phyloP scores from a whole-genome alignment of 1,140 invertebrate genomes.

The Hetaerina americana region DNA sequence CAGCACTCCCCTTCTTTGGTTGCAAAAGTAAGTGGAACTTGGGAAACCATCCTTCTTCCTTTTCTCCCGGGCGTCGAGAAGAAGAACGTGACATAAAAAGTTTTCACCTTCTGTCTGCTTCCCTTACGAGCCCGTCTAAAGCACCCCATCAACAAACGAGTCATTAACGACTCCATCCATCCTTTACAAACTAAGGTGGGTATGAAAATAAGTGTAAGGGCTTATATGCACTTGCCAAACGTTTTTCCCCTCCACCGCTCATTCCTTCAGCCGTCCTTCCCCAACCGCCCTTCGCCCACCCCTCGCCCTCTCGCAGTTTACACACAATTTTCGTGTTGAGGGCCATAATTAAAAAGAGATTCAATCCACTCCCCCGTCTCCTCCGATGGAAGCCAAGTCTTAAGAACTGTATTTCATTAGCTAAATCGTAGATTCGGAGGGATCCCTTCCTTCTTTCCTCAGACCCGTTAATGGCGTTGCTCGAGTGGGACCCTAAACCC shows the following conservation, averaged over 20 bases:
- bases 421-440: background rate
- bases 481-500: background rate
- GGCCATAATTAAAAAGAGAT: background rate
- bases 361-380: background rate
- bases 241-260: background rate
- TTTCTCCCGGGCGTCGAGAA: too few relatives aligned
- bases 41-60: too few relatives aligned
- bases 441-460: background rate
- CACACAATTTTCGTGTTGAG: background rate
- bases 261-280: background rate
- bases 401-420: background rate
- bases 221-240: background rate
- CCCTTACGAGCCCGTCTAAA: background rate
- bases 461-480: background rate
- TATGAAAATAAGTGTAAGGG: background rate
- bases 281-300: background rate
- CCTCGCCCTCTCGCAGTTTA: background rate
- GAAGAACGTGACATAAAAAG: background rate
- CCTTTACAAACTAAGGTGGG: background rate
- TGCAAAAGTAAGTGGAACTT: too few relatives aligned
- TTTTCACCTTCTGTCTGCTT: background rate
- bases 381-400: background rate
- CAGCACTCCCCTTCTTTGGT: too few relatives aligned
- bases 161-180: background rate
- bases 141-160: background rate